A percentile compares a stretch with the other conserved stretches of the same genome.
Evolutionary conservation across 2,113 vertebrate genomes (phyloP).

Genomic region (Lynx canadensis): DNA sequence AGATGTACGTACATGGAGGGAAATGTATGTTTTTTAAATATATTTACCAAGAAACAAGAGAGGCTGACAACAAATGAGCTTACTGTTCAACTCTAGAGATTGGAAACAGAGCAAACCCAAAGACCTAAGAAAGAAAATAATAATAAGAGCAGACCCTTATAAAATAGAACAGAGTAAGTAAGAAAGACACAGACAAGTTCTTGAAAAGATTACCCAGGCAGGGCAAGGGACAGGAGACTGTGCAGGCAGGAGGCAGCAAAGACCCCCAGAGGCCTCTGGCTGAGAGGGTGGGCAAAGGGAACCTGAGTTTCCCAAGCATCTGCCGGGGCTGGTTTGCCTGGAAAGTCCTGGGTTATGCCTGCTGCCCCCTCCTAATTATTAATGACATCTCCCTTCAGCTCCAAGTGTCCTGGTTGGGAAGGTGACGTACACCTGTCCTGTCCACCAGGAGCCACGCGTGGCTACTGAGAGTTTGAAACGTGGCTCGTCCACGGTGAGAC

Average conservation of each 20-base stretch:
- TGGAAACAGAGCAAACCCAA: neutral
- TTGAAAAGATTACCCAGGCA: neutral
- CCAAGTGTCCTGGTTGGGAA: neutral
- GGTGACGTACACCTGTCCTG: too few relatives aligned
- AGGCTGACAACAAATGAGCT: neutral
- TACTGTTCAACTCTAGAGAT: neutral
- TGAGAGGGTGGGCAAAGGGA: neutral
- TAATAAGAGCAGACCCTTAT: neutral
- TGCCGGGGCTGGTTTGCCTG: too few relatives aligned
- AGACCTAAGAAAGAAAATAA: neutral
- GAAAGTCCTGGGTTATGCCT: neutral
- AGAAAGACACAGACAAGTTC: neutral
- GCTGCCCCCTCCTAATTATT: neutral
- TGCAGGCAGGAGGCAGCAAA: rapidly evolving
- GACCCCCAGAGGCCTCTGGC: neutral
- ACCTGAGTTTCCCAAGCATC: too few relatives aligned
- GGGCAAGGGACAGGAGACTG: neutral
- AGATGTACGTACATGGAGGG: neutral
- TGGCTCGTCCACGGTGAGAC: rapidly evolving
- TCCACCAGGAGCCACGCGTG: rapidly evolving
- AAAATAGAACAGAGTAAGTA: neutral
- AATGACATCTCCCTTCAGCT: neutral
- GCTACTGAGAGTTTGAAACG: neutral
- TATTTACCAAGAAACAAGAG: neutral
- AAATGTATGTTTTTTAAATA: neutral